phyloP scores from a whole-genome alignment of 2,113 vertebrate species.

The Halichoeres trimaculatus region DNA sequence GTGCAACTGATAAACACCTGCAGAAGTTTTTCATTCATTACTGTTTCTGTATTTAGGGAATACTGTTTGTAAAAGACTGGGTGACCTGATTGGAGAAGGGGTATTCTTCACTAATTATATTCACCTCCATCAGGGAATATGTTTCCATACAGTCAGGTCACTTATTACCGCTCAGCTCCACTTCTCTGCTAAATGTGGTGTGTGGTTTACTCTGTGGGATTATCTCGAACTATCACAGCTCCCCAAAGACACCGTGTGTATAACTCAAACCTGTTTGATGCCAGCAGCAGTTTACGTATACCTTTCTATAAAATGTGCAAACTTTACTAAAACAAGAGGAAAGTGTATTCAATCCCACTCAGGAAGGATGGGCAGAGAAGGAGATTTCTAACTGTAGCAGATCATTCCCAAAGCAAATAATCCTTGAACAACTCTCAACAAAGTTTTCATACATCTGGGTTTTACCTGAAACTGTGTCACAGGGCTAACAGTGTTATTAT shows the following conservation, averaged over 20 bases:
- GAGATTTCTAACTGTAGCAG: background rate
- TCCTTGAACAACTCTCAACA: slow-evolving; percentile 5
- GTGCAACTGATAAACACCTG: background rate
- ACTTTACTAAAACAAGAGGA: background rate
- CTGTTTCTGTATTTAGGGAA: slow-evolving; percentile 11
- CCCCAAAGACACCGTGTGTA: slow-evolving; percentile 33
- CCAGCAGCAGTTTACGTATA: background rate
- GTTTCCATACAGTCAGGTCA: slow-evolving; percentile 71
- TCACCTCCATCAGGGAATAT: slow-evolving; percentile 44
- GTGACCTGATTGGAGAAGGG: slow-evolving; percentile 67
- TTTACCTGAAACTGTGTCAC: slow-evolving; percentile 66
- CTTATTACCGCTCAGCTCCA: slow-evolving; percentile 63
- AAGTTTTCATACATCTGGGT: slow-evolving; percentile 36
- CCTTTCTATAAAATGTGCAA: background rate
- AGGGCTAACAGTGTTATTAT: slow-evolving; percentile 57
- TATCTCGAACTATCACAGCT: slow-evolving; percentile 63
- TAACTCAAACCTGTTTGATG: slow-evolving; percentile 41
- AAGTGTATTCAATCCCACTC: background rate
- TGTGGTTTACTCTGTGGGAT: slow-evolving; percentile 61
- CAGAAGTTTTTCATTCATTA: slow-evolving; percentile 39
- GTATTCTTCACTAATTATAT: slow-evolving; percentile 74
- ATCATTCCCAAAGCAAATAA: slow-evolving; percentile 1
- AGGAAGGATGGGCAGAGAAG: background rate
- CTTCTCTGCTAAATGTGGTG: slow-evolving; percentile 71
- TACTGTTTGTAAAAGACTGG: slow-evolving; percentile 57